Conservation (phyloP, 2,797 vertebrate genomes). For the Mallotus villosus region DNA sequence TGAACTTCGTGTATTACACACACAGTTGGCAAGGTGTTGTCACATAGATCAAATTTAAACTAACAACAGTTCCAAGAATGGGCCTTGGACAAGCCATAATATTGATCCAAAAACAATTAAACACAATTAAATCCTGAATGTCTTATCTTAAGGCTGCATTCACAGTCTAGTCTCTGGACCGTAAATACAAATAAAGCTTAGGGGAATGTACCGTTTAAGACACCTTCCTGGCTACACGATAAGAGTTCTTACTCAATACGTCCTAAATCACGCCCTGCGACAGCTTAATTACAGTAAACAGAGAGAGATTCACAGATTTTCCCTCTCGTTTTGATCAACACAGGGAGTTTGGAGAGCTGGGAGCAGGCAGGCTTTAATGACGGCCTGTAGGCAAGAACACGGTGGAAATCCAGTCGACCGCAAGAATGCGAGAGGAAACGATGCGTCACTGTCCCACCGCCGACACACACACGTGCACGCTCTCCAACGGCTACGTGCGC, state of each 20-base stretch:
- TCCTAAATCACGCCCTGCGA: constrained; percentile 75
- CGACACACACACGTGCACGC: constrained; percentile 9
- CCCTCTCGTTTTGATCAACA: constrained; percentile 43
- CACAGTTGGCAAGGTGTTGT: background rate
- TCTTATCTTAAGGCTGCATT: constrained; percentile 20
- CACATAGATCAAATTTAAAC: background rate
- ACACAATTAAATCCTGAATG: constrained; percentile 10
- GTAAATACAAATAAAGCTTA: constrained; percentile 63
- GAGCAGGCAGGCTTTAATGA: constrained; percentile 60
- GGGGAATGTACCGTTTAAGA: constrained; percentile 37
- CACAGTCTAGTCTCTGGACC: constrained; percentile 52
- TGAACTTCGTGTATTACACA: background rate
- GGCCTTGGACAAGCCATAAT: constrained; percentile 6
- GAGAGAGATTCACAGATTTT: constrained; percentile 55
- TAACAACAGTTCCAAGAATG: background rate
- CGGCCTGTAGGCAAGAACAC: constrained; percentile 46
- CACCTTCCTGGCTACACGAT: constrained; percentile 49
- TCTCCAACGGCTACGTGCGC: background rate
- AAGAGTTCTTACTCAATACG: constrained; percentile 73
- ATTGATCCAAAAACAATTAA: constrained; percentile 27
- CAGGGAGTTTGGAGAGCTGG: background rate
- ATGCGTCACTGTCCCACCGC: constrained; percentile 46
- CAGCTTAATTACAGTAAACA: constrained; percentile 82
- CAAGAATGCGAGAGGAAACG: constrained; percentile 68
- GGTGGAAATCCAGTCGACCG: constrained; percentile 64